Evolutionary conservation across 1,140 invertebrate genomes (phyloP).

Genomic region (Spodoptera frugiperda): DNA sequence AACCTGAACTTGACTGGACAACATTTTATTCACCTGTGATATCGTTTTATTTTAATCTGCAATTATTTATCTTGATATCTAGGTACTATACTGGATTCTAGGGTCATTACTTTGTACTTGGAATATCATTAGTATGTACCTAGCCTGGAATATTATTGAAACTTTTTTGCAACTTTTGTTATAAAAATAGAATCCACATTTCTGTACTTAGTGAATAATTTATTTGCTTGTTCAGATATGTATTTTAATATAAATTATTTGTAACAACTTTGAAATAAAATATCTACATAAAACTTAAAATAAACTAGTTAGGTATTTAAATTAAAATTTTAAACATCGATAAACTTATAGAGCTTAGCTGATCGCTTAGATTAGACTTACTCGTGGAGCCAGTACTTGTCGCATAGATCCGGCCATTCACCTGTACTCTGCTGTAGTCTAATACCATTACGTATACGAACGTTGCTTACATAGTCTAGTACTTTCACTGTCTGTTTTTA

Average conservation of each 20-base stretch:
- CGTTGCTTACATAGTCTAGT: neutral
- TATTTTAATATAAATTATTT: no score
- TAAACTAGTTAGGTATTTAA: no score
- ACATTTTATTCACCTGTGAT: conserved; percentile 64
- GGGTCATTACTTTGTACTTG: conserved; percentile 14
- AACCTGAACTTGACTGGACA: conserved; percentile 69
- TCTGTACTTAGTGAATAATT: no score
- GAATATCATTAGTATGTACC: neutral
- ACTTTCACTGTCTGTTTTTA: neutral
- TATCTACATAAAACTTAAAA: no score
- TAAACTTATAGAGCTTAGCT: conserved; percentile 5
- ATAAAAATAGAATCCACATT: no score
- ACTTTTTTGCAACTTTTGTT: no score
- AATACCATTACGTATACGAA: conserved; percentile 21
- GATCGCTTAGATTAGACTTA: conserved; percentile 12
- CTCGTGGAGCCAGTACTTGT: conserved; percentile 29
- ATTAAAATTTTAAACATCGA: neutral
- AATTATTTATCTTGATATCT: conserved; percentile 34
- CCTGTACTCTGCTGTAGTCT: conserved; percentile 25
- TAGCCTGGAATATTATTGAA: no score
- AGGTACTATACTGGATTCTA: conserved; percentile 1
- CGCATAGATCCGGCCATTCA: conserved; percentile 33
- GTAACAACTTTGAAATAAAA: no score
- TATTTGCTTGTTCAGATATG: no score
- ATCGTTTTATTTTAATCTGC: conserved; percentile 44